These are phyloP conservation scores for Drosophila carrolli DNA, from an alignment of 1,140 invertebrate species.

Conservation along the genomic window DNA sequence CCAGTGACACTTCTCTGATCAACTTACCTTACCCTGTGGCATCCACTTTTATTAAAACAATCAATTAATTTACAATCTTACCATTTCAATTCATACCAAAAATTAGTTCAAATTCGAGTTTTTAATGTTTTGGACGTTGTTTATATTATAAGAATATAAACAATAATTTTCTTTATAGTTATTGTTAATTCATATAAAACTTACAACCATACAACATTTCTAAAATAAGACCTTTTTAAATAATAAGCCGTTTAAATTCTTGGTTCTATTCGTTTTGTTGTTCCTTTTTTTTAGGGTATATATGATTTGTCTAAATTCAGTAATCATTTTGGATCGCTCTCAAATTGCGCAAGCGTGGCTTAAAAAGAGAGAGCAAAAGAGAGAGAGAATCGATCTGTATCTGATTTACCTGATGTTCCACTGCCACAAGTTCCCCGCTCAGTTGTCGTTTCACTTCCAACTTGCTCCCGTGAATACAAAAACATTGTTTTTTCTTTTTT, in stretches of 20 bases:
- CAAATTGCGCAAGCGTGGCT: conserved; percentile 44
- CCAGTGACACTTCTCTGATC: background rate
- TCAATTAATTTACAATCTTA: no score
- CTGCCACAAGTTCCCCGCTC: conserved; percentile 15
- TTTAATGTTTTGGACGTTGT: no score
- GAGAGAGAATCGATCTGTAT: conserved; percentile 8
- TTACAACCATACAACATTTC: no score
- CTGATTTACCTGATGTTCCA: conserved; percentile 24
- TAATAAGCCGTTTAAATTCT: no score
- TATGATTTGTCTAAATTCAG: background rate
- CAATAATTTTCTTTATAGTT: no score
- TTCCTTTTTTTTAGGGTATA: background rate
- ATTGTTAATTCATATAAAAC: no score
- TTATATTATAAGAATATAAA: no score
- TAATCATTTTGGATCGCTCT: background rate
- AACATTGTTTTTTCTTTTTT: conserved; percentile 18
- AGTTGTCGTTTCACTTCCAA: conserved; percentile 10
- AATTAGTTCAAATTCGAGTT: no score
- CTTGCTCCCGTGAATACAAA: conserved; percentile 12
- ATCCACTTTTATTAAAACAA: no score
- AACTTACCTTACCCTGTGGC: background rate
- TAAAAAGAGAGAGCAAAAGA: background rate
- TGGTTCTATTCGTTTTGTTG: background rate
- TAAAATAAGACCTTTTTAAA: no score
- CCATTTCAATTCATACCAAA: no score